Percentiles rank a stretch among this genome's conserved stretches.
Evolutionary conservation across 1,140 invertebrate species (phyloP).

Genomic region (Phymorhynchus buccinoides): DNA sequence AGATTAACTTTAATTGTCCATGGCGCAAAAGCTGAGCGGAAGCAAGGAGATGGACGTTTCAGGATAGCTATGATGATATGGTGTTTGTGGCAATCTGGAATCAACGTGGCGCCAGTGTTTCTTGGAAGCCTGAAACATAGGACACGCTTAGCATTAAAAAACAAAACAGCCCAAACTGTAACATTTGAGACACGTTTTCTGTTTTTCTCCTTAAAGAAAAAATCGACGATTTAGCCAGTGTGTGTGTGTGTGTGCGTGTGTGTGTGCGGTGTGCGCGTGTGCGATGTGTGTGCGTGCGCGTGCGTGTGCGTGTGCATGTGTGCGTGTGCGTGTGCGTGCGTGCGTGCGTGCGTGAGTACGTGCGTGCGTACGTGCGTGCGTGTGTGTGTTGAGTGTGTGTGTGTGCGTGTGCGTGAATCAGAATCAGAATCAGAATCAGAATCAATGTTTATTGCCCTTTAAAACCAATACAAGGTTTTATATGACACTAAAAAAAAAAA

Average conservation of each 20-base stretch:
- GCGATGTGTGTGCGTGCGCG: not conserved
- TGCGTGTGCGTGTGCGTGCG: slow-evolving; percentile 23
- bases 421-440: not conserved
- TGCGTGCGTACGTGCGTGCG: too few species aligned
- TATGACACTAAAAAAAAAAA: not conserved
- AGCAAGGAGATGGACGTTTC: too few species aligned
- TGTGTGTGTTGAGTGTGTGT: too few species aligned
- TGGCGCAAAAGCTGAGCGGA: too few species aligned
- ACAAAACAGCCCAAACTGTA: too few species aligned
- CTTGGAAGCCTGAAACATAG: not conserved
- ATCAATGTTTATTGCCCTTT: not conserved
- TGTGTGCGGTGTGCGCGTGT: not conserved
- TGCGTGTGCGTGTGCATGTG: slow-evolving; percentile 18
- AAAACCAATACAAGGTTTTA: not conserved
- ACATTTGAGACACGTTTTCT: too few species aligned
- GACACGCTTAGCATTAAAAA: too few species aligned
- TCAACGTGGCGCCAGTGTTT: not conserved
- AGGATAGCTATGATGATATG: not conserved
- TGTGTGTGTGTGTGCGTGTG: too few species aligned
- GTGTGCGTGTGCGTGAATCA: too few species aligned
- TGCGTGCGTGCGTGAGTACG: slow-evolving; percentile 19
- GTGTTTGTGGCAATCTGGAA: not conserved
- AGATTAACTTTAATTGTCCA: too few species aligned
- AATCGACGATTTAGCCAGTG: not conserved
- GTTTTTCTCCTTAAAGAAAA: not conserved